Evolutionary conservation across 2,113 vertebrate genomes (phyloP).

Genomic region (Haemorhous mexicanus): DNA sequence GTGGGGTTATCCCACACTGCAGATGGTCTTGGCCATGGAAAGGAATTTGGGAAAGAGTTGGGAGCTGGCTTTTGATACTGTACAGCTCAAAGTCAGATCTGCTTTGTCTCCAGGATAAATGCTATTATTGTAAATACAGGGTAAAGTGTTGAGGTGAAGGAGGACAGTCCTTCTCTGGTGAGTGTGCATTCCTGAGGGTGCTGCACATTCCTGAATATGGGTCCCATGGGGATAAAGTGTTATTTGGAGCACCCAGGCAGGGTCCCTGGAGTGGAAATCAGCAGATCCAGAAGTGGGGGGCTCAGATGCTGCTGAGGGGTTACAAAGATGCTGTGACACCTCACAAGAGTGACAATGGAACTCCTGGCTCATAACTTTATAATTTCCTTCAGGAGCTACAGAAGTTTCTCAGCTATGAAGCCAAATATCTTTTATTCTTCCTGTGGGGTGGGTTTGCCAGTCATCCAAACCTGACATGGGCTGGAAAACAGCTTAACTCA

Average conservation of each 20-base stretch:
- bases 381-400: not conserved
- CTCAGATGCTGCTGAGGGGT: not conserved
- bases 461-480: not conserved
- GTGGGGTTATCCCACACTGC: not conserved
- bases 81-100: not conserved
- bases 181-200: not conserved
- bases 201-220: accelerated
- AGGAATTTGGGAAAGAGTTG: not conserved
- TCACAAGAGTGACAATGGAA: accelerated
- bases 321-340: not conserved
- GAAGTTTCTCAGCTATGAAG: not conserved
- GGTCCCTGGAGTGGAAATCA: not conserved
- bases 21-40: not conserved
- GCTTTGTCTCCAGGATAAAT: not conserved
- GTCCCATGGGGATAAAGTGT: not conserved
- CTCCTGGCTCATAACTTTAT: not conserved
- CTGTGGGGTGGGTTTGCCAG: not conserved
- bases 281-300: accelerated
- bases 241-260: not conserved
- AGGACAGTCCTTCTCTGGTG: accelerated
- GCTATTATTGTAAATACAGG: not conserved
- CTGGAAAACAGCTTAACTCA: not conserved
- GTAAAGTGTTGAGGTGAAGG: not conserved
- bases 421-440: not conserved
- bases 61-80: not conserved